Conservation (phyloP, 1,140 invertebrate species). For the Potamilus streckersoni region DNA sequence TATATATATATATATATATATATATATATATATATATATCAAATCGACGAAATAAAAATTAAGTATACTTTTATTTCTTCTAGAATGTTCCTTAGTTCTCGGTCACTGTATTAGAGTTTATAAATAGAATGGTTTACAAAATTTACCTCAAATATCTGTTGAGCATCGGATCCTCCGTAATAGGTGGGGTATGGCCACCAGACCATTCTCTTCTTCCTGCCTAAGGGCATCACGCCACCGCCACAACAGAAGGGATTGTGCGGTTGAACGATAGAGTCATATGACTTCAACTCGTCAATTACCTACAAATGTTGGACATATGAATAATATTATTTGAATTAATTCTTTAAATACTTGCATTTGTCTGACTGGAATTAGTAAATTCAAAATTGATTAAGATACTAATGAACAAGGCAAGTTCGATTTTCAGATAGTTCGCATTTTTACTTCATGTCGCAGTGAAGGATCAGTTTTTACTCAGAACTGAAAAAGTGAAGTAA, state of each 20-base stretch:
- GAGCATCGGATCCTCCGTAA: conserved; percentile 56
- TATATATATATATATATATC: too few species aligned
- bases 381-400: too few species aligned
- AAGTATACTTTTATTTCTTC: not conserved
- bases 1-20: too few species aligned
- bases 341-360: too few species aligned
- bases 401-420: too few species aligned
- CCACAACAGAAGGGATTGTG: conserved; percentile 31
- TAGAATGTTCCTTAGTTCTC: not conserved
- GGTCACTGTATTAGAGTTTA: not conserved
- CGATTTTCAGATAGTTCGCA: too few species aligned
- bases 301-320: conserved; percentile 65
- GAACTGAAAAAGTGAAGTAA: too few species aligned
- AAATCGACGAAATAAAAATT: too few species aligned
- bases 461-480: too few species aligned
- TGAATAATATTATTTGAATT: too few species aligned
- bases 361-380: too few species aligned
- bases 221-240: conserved; percentile 15
- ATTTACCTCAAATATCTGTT: conserved; percentile 49
- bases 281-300: conserved; percentile 76
- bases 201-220: conserved; percentile 43
- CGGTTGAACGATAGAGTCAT: conserved; percentile 68
- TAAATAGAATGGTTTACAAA: not conserved
- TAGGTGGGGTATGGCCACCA: conserved; percentile 53
- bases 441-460: too few species aligned